These are phyloP conservation scores for Microctonus hyperodae DNA, from an alignment of 2,888 invertebrate genomes.

Conservation along the genomic window DNA sequence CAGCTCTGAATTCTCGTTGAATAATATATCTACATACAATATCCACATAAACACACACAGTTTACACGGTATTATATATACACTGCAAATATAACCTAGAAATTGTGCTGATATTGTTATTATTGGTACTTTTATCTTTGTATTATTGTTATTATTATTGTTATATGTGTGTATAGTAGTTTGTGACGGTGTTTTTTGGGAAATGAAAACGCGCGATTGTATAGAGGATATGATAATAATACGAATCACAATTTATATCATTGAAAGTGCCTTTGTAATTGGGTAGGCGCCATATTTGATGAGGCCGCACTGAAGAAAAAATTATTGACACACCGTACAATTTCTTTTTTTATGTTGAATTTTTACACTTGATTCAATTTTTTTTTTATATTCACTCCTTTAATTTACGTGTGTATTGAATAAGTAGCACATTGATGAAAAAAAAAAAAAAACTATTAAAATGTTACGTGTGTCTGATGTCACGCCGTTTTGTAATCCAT, in stretches of 20 bases:
- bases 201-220: conserved; percentile 12
- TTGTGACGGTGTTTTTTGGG: too few species aligned
- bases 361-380: not conserved
- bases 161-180: too few species aligned
- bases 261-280: conserved; percentile 47
- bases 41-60: not conserved
- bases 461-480: conserved; percentile 27
- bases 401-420: not conserved
- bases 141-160: too few species aligned
- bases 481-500: conserved; percentile 26
- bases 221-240: too few species aligned
- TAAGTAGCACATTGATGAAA: not conserved
- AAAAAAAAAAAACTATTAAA: not conserved
- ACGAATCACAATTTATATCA: conserved; percentile 48
- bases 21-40: too few species aligned
- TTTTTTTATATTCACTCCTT: not conserved
- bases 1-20: not conserved
- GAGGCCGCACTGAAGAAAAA: conserved; percentile 38
- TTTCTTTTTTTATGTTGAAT: not conserved
- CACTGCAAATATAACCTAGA: too few species aligned
- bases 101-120: too few species aligned
- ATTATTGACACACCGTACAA: conserved; percentile 45
- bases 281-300: conserved; percentile 51
- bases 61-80: too few species aligned
- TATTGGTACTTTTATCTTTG: not conserved